A percentile compares a stretch with the other conserved stretches of the same genome.
Conservation (phyloP, 2,113 vertebrate genomes). For the Junco hyemalis region DNA sequence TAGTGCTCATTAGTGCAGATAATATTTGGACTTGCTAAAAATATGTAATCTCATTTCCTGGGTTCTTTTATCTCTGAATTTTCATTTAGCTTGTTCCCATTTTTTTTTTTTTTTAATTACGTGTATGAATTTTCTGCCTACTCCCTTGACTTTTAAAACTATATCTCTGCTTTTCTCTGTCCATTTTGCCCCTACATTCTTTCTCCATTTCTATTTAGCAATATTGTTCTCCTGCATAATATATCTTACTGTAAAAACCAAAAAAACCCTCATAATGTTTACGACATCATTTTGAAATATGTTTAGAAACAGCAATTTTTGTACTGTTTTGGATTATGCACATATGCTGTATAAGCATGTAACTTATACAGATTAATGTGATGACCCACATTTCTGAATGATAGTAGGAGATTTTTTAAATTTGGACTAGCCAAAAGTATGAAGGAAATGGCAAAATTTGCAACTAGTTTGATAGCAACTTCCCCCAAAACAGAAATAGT, state of each 20-base stretch:
- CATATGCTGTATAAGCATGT: neutral
- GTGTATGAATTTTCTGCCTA: neutral
- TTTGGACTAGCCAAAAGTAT: neutral
- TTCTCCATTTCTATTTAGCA: neutral
- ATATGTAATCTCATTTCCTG: neutral
- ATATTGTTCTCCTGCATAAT: neutral
- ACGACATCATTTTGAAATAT: neutral
- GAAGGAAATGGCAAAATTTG: neutral
- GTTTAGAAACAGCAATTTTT: neutral
- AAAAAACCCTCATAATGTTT: neutral
- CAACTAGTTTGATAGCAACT: neutral
- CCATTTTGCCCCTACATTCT: neutral
- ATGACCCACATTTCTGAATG: neutral
- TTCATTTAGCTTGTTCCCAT: neutral
- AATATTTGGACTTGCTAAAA: neutral
- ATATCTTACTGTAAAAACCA: neutral
- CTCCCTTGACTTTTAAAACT: neutral
- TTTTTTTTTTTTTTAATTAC: neutral
- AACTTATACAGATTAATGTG: neutral
- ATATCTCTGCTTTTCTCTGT: neutral
- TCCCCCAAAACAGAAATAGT: rapidly evolving
- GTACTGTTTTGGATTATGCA: neutral
- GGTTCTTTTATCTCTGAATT: neutral
- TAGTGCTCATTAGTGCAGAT: neutral
- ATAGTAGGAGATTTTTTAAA: neutral